Conservation (phyloP, 2,797 vertebrate species). For the Takifugu ocellatus region DNA sequence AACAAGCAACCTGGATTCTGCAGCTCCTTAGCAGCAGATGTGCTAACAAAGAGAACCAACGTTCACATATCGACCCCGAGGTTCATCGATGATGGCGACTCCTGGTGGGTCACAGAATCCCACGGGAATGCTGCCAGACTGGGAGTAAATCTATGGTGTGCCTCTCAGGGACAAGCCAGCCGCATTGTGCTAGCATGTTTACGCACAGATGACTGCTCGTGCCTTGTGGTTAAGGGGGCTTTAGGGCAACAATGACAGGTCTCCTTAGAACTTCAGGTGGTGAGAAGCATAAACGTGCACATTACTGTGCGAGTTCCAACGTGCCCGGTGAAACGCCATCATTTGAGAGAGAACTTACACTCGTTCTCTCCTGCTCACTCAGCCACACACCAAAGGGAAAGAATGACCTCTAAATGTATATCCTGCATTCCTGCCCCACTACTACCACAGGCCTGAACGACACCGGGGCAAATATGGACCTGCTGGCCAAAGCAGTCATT, state of each 20-base stretch:
- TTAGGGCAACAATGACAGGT: constrained; percentile 20
- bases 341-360: constrained; percentile 24
- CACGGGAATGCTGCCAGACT: constrained; percentile 43
- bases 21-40: constrained; percentile 22
- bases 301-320: constrained; percentile 56
- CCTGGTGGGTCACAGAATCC: constrained; percentile 15
- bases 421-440: constrained; percentile 24
- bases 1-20: constrained; percentile 4
- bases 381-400: constrained; percentile 23
- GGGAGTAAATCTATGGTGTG: constrained; percentile 12
- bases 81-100: constrained; percentile 21
- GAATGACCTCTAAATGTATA: constrained; percentile 61
- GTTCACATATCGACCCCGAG: constrained; percentile 12
- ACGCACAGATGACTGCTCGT: constrained; percentile 48
- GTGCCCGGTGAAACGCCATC: constrained; percentile 62
- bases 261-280: constrained; percentile 30
- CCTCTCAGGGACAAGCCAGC: constrained; percentile 16
- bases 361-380: constrained; percentile 8
- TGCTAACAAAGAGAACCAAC: constrained; percentile 22
- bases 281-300: constrained; percentile 47
- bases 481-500: constrained; percentile 25
- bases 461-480: constrained; percentile 38
- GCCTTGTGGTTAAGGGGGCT: constrained; percentile 40
- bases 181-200: constrained; percentile 50
- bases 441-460: constrained; percentile 38